phyloP scores from a whole-genome alignment of 2,113 vertebrate species.

The Acrocephalus kingi region DNA sequence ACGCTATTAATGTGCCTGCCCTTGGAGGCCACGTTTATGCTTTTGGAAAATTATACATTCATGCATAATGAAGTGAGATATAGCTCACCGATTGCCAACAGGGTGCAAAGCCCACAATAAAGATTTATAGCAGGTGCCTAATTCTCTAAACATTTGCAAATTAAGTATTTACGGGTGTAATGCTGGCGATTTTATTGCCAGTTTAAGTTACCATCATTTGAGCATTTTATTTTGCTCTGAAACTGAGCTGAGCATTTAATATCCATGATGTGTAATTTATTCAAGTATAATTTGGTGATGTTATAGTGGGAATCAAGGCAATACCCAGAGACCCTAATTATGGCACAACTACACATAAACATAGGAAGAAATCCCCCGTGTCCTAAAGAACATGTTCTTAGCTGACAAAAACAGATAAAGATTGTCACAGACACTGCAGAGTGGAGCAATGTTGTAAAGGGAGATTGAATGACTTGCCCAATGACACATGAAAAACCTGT shows the following conservation, averaged over 20 bases:
- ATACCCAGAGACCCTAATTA: constrained; percentile 18
- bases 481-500: background rate
- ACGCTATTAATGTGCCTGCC: constrained; percentile 35
- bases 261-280: constrained; percentile 46
- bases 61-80: constrained; percentile 64
- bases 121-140: constrained; percentile 65
- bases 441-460: background rate
- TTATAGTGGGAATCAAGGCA: constrained; percentile 9
- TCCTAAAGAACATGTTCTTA: background rate
- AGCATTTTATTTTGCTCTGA: constrained; percentile 34
- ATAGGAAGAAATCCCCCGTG: background rate
- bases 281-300: constrained; percentile 34
- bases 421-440: background rate
- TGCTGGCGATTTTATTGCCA: constrained; percentile 58
- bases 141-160: constrained; percentile 68
- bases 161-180: constrained; percentile 57
- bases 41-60: constrained; percentile 67
- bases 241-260: constrained; percentile 54
- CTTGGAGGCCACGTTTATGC: constrained; percentile 62
- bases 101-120: constrained; percentile 53
- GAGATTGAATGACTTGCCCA: background rate
- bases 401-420: background rate
- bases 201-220: constrained; percentile 56
- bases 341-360: background rate
- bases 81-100: constrained; percentile 50